Percentiles rank a stretch among this genome's conserved stretches.
phyloP scores from a whole-genome alignment of 2,888 invertebrate species.

The Fabriciana adippe region DNA sequence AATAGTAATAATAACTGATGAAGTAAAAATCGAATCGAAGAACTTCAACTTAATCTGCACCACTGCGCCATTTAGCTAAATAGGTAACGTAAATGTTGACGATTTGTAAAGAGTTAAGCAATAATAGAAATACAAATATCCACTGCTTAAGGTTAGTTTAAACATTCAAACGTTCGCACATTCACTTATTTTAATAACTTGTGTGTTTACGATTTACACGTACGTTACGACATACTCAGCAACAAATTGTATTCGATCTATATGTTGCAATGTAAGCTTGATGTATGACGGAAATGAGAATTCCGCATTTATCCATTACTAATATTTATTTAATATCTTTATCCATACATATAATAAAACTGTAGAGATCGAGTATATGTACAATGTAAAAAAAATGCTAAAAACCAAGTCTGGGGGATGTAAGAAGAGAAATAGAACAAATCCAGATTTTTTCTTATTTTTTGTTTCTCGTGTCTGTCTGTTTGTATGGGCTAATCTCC shows the following conservation, averaged over 20 bases:
- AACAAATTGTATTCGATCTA: constrained; percentile 18
- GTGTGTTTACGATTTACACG: constrained; percentile 21
- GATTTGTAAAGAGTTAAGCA: constrained; percentile 10
- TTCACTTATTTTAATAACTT: constrained; percentile 23
- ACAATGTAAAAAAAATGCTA: too few relatives aligned
- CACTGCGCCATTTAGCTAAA: neutral
- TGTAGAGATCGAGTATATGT: too few relatives aligned
- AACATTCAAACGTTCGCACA: constrained; percentile 11
- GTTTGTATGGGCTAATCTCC: too few relatives aligned
- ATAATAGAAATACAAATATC: constrained; percentile 19
- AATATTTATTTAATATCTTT: too few relatives aligned
- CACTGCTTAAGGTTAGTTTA: constrained; percentile 6
- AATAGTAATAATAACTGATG: too few relatives aligned
- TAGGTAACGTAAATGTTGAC: constrained; percentile 4
- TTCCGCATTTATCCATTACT: neutral
- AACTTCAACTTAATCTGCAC: neutral
- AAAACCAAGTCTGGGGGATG: too few relatives aligned
- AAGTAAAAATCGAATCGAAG: neutral
- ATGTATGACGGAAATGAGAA: constrained; percentile 2
- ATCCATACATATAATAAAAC: too few relatives aligned
- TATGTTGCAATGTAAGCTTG: neutral
- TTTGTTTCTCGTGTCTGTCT: too few relatives aligned
- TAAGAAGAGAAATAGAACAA: too few relatives aligned
- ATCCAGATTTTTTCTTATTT: too few relatives aligned
- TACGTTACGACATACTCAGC: constrained; percentile 5